Evolutionary conservation across 2,888 invertebrate species (phyloP).

Genomic region (Euplagia quadripunctaria): DNA sequence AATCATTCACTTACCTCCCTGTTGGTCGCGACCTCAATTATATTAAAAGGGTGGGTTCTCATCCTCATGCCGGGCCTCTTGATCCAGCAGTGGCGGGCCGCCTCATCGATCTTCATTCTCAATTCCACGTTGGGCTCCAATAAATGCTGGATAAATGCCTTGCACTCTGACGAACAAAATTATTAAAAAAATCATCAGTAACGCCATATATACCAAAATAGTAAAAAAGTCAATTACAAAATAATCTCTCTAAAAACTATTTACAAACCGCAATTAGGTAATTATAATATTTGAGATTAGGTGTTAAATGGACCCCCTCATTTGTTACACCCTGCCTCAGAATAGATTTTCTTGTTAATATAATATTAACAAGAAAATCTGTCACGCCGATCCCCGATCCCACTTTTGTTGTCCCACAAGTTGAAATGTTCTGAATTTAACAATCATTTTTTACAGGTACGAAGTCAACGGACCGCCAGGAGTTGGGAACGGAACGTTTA

Average conservation of each 20-base stretch:
- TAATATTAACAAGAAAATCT: no score
- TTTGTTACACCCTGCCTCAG: no score
- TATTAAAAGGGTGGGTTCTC: constrained; percentile 80
- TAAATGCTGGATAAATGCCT: constrained; percentile 83
- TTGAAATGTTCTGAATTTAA: background rate
- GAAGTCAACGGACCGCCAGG: constrained; percentile 11
- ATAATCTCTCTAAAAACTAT: no score
- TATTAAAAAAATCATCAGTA: background rate
- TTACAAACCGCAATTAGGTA: no score
- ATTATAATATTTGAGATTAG: no score
- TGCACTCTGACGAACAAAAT: constrained; percentile 68
- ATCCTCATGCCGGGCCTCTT: constrained; percentile 83
- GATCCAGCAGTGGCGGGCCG: constrained; percentile 88
- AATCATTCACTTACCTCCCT: constrained; percentile 63
- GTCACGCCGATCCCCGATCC: no score
- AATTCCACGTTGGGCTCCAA: constrained; percentile 85
- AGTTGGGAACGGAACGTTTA: constrained; percentile 4
- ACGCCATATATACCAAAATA: no score
- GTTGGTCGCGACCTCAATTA: constrained; percentile 67
- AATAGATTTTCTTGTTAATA: no score
- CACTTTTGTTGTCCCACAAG: no score
- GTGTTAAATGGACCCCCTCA: no score
- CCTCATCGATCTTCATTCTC: constrained; percentile 87
- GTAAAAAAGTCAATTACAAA: no score
- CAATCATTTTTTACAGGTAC: constrained; percentile 33